Base-by-base conservation (phyloP, 2,797 vertebrate species). In the Sebastes kiyomatsui region DNA sequence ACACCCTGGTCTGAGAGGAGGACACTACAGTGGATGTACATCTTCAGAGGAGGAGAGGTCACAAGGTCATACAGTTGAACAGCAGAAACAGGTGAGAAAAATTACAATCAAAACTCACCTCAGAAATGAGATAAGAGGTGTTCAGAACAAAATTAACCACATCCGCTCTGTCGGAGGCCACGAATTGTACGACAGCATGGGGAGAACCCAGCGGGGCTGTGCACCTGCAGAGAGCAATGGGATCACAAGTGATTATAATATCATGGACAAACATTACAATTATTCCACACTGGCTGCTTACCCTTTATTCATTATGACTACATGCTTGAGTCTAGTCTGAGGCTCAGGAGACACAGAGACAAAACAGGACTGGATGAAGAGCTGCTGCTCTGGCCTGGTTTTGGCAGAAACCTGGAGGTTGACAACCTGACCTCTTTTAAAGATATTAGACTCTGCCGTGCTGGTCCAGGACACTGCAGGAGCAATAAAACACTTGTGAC, bases 241-340 rank as follows among this genome's bases (percentile, higher is more conserved):
- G 0, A 30, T 22, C 6, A 33, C 52, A 35, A 46, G 7, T 16
- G 12, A 71, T 69, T 30, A n/a, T 8, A 54, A 2, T 56, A 32
- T 27, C 12, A 46, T 4, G 13, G 3, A 14, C 12, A 13, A 35
- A 65, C 7, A 18, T 54, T 30, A 46, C 10, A 16, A n/a, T 25
- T 5, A 14, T 1, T 8, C 1, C 11, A 3, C 8, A n/a, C 28
- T 10, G 22, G 27, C 20, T 23, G 22, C 84, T 77, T 70, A 96
- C 94, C 95, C 95, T 76, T 93, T 95, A 65, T 96, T 96, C 49
- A 91, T 32, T 6, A 96, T 87, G 52, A 95, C 67, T 0, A 75
- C 58, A 16, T 88, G 83, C 32, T 52, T 87, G 0, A 82, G 87
- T 81, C 80, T 87, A 13, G 80, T 66, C 6, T 62, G 58, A 28